A percentile compares a stretch with the other conserved stretches of the same genome.
Conservation (phyloP, 2,113 vertebrate species). For the Anoplopoma fimbria region DNA sequence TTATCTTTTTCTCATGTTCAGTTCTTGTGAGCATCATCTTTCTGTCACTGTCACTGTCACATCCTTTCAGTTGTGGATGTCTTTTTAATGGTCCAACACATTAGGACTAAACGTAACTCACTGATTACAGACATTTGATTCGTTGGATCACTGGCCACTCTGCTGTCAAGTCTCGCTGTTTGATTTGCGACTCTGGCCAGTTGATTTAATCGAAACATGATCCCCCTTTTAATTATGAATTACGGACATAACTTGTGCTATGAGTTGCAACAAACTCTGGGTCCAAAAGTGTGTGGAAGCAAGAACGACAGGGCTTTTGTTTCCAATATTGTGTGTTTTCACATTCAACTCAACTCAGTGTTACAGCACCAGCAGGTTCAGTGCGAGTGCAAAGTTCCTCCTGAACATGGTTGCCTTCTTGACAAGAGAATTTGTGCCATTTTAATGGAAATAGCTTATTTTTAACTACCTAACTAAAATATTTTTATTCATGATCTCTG, state of each 20-base stretch:
- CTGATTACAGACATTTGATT: constrained; percentile 43
- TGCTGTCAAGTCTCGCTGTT: constrained; percentile 20
- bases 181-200: constrained; percentile 44
- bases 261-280: constrained; percentile 8
- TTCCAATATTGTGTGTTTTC: not conserved
- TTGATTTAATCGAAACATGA: constrained; percentile 37
- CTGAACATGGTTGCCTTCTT: not conserved
- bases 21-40: constrained; percentile 9
- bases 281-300: not conserved
- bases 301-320: not conserved
- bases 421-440: not conserved
- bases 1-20: not conserved
- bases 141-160: constrained; percentile 30
- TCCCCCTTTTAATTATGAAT: constrained; percentile 29
- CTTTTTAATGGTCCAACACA: constrained; percentile 65
- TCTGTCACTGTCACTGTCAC: constrained; percentile 51
- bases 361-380: too few species aligned
- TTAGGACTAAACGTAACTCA: constrained; percentile 54
- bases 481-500: not conserved
- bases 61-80: constrained; percentile 33
- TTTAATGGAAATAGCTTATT: not conserved
- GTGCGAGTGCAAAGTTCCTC: not conserved
- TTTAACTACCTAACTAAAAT: not conserved
- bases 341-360: not conserved
- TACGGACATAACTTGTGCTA: not conserved